Evolutionary conservation across 2,113 vertebrate species (phyloP).

Genomic region (Menidia beryllina): DNA sequence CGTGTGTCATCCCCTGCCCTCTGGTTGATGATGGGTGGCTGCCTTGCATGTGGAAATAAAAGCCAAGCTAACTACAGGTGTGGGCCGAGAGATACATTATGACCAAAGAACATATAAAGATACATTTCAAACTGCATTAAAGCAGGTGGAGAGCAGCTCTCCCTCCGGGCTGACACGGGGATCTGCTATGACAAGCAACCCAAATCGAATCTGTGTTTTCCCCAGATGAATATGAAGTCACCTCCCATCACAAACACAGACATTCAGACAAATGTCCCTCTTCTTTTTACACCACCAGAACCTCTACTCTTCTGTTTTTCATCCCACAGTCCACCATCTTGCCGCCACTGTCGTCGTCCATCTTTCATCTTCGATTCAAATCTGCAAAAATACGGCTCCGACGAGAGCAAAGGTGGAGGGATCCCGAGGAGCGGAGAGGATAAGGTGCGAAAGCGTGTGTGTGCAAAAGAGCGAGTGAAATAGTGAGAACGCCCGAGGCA

Average conservation of each 20-base stretch:
- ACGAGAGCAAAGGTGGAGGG: conserved; percentile 22
- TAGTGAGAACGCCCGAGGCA: conserved; percentile 50
- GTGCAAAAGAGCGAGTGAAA: conserved; percentile 35
- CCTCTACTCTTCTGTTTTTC: background rate
- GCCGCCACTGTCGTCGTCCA: conserved; percentile 48
- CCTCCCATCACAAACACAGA: conserved; percentile 40
- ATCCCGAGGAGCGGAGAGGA: conserved; percentile 27
- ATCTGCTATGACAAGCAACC: conserved; percentile 72
- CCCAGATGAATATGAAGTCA: conserved; percentile 64
- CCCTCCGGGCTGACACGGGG: conserved; percentile 50
- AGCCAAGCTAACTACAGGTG: conserved; percentile 52
- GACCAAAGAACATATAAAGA: conserved; percentile 66
- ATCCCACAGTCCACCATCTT: conserved; percentile 28
- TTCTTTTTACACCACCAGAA: conserved; percentile 32
- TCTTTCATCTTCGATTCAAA: conserved; percentile 54
- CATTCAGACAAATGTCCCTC: conserved; percentile 3
- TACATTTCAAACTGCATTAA: conserved; percentile 70
- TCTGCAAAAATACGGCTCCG: conserved; percentile 34
- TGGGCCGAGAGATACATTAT: conserved; percentile 68
- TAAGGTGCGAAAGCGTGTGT: conserved; percentile 1
- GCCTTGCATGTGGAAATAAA: conserved; percentile 31
- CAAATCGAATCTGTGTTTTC: conserved; percentile 53
- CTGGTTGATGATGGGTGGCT: conserved; percentile 8
- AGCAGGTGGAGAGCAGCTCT: conserved; percentile 50
- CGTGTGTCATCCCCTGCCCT: background rate